Conservation (phyloP, 2,797 vertebrate species). For the Ambastaia sidthimunki region DNA sequence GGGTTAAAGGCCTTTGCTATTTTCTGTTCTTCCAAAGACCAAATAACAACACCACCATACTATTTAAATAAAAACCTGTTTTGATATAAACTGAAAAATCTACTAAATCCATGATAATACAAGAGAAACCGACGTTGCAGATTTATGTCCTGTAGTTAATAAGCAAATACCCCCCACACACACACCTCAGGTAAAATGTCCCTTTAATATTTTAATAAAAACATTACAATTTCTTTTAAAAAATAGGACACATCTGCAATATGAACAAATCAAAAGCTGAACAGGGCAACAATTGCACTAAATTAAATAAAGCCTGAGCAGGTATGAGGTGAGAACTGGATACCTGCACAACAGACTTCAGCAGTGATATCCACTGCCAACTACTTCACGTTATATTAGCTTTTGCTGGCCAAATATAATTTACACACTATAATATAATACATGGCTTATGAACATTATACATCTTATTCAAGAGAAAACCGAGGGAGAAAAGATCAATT, state of each 20-base stretch:
- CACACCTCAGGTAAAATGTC: not conserved
- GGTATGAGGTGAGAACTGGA: not conserved
- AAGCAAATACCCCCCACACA: too few relatives aligned
- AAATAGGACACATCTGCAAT: not conserved
- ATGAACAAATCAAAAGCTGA: not conserved
- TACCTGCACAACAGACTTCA: not conserved
- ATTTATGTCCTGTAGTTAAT: too few relatives aligned
- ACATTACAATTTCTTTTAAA: too few relatives aligned
- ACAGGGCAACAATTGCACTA: not conserved
- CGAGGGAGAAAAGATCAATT: slow-evolving; percentile 1
- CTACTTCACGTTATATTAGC: slow-evolving; percentile 2
- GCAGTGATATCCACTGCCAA: not conserved
- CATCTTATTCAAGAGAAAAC: slow-evolving; percentile 6
- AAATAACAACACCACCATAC: not conserved
- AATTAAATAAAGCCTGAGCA: too few relatives aligned
- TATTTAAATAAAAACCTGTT: not conserved
- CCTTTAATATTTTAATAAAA: too few relatives aligned
- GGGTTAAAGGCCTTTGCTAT: not conserved
- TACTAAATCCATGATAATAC: not conserved
- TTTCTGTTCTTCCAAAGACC: not conserved
- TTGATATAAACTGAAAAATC: not conserved
- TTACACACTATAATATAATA: not conserved
- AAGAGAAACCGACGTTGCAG: not conserved
- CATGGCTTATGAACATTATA: slow-evolving; percentile 14
- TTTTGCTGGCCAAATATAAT: not conserved